Percentiles rank a stretch among this genome's conserved stretches.
Conservation (phyloP, 2,797 vertebrate genomes). For the Poeciliopsis infans region DNA sequence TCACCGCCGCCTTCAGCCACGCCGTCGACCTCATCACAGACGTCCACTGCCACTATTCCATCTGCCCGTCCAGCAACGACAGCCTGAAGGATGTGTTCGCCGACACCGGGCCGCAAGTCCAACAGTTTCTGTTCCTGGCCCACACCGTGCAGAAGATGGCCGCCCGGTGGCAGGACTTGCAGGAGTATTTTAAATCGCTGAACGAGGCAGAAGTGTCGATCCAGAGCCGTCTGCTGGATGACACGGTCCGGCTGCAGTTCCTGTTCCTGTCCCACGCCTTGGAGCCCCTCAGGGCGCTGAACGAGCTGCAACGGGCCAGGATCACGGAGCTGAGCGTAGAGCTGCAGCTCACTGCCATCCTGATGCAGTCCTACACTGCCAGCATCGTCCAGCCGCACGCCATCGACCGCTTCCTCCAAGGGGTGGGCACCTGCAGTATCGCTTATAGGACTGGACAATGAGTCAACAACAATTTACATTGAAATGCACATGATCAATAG, state of each 20-base stretch:
- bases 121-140: constrained; percentile 50
- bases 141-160: constrained; percentile 59
- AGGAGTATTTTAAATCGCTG: constrained; percentile 60
- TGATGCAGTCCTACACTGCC: constrained; percentile 56
- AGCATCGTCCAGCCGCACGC: constrained; percentile 44
- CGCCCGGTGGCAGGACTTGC: constrained; percentile 62
- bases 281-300: constrained; percentile 67
- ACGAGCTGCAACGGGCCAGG: constrained; percentile 44
- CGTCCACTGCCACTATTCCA: constrained; percentile 59
- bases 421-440: too few species aligned
- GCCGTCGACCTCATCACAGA: constrained; percentile 63
- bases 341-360: constrained; percentile 51
- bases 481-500: too few species aligned
- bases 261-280: constrained; percentile 72
- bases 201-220: rapidly evolving
- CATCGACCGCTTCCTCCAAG: constrained; percentile 25
- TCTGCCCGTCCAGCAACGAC: constrained; percentile 1
- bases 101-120: not conserved
- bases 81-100: constrained; percentile 60
- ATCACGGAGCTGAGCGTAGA: constrained; percentile 11
- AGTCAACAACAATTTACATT: too few species aligned
- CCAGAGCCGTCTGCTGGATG: constrained; percentile 42
- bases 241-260: constrained; percentile 53
- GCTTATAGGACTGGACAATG: too few species aligned
- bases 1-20: constrained; percentile 43